Conservation (phyloP, 92 coral and sea anemone species). For the Pocillopora grandis region DNA sequence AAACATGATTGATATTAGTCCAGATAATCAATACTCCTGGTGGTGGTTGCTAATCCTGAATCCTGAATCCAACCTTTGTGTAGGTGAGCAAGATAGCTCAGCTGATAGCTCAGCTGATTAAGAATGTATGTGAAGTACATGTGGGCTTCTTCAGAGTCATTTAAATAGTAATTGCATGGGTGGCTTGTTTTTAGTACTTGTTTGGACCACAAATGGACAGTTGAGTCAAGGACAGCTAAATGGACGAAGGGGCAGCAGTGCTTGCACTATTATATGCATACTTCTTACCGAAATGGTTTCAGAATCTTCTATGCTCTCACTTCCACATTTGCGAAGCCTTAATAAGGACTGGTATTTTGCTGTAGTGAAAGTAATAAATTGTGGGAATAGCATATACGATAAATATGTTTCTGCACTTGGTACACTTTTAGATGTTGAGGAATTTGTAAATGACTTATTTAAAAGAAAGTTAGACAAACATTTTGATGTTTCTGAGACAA, state of each 20-base stretch:
- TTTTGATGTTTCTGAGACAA: slow-evolving; percentile 26
- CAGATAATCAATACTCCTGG: background rate
- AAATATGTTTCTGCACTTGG: slow-evolving; percentile 16
- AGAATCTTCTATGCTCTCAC: slow-evolving; percentile 7
- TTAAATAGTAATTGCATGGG: background rate
- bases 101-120: background rate
- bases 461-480: slow-evolving; percentile 4
- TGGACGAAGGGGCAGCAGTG: slow-evolving; percentile 20
- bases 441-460: slow-evolving; percentile 18
- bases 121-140: background rate
- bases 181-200: slow-evolving; percentile 26
- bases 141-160: background rate
- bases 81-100: background rate
- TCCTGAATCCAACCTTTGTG: slow-evolving; percentile 2
- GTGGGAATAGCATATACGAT: slow-evolving; percentile 24
- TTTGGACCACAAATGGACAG: slow-evolving; percentile 34
- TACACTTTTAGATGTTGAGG: slow-evolving; percentile 14
- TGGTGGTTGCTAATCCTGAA: background rate
- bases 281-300: slow-evolving; percentile 8
- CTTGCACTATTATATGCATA: slow-evolving; percentile 16
- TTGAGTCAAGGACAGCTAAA: slow-evolving; percentile 19
- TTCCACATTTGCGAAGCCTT: slow-evolving; percentile 30
- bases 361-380: background rate
- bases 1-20: background rate
- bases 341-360: slow-evolving; percentile 18